Conservation (phyloP, 2,113 vertebrate species). For the Cinclus mexicanus region DNA sequence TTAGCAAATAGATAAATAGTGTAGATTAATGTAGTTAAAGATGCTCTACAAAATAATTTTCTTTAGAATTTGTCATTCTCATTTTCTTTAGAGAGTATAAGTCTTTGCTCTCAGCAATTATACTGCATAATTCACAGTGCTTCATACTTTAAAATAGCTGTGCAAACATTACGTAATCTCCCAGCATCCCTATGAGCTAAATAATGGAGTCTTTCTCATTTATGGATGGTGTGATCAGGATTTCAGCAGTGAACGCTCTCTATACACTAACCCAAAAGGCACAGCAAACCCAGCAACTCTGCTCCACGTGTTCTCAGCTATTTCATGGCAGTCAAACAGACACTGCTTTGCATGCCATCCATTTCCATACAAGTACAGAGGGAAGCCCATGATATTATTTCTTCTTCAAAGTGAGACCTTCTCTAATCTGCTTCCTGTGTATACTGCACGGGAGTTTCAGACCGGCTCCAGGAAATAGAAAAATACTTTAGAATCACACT, state of each 20-base stretch:
- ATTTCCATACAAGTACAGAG: not conserved
- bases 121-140: conserved; percentile 21
- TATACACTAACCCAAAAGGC: not conserved
- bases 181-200: not conserved
- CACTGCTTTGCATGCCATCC: not conserved
- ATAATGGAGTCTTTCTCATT: conserved; percentile 39
- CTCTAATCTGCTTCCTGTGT: not conserved
- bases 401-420: not conserved
- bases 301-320: not conserved
- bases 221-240: not conserved
- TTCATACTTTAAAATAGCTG: conserved; percentile 43
- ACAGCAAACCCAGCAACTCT: not conserved
- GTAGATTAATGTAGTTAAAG: conserved; percentile 36
- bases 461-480: not conserved
- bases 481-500: not conserved
- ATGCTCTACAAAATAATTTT: not conserved
- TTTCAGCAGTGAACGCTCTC: not conserved
- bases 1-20: conserved; percentile 56
- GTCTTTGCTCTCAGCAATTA: conserved; percentile 34
- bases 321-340: not conserved
- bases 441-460: not conserved
- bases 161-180: conserved; percentile 40
- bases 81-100: conserved; percentile 16
- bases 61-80: conserved; percentile 17
- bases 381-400: not conserved